Conservation (phyloP, 2,888 invertebrate species). For the Conomelus anceps region DNA sequence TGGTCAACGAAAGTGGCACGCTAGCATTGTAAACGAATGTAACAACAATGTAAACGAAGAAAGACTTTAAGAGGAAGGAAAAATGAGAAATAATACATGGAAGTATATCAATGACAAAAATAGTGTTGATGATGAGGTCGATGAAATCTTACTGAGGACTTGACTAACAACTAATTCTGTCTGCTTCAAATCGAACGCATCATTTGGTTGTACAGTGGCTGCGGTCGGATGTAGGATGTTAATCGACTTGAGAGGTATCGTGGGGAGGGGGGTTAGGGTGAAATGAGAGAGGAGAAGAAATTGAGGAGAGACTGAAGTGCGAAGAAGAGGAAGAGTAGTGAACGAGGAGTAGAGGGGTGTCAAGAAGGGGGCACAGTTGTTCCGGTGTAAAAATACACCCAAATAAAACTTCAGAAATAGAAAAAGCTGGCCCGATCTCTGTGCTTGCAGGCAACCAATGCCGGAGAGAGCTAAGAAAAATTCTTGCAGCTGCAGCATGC, state of each 20-base stretch:
- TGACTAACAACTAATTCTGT: neutral
- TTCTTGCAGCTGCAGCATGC: neutral
- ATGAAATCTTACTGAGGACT: too few relatives aligned
- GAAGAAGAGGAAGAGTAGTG: too few relatives aligned
- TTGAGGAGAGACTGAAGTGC: too few relatives aligned
- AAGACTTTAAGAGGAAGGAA: too few relatives aligned
- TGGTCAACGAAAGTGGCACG: too few relatives aligned
- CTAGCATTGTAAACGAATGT: too few relatives aligned
- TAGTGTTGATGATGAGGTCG: too few relatives aligned
- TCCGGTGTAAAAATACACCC: neutral
- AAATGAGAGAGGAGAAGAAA: too few relatives aligned
- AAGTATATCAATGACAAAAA: too few relatives aligned
- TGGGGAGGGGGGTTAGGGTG: too few relatives aligned
- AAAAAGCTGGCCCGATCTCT: neutral
- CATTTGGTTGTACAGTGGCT: neutral
- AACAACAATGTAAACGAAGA: too few relatives aligned
- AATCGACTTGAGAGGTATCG: neutral
- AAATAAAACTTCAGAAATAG: neutral
- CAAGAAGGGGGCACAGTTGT: neutral
- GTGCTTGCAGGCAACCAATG: neutral
- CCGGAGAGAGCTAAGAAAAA: neutral
- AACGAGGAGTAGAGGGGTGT: neutral
- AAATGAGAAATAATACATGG: too few relatives aligned
- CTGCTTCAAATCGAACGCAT: neutral
- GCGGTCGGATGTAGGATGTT: neutral